Percentiles rank a stretch among this genome's conserved stretches.
These are phyloP conservation scores for Andrena dorsata DNA, from an alignment of 2,888 invertebrate species.

Conservation along the genomic window DNA sequence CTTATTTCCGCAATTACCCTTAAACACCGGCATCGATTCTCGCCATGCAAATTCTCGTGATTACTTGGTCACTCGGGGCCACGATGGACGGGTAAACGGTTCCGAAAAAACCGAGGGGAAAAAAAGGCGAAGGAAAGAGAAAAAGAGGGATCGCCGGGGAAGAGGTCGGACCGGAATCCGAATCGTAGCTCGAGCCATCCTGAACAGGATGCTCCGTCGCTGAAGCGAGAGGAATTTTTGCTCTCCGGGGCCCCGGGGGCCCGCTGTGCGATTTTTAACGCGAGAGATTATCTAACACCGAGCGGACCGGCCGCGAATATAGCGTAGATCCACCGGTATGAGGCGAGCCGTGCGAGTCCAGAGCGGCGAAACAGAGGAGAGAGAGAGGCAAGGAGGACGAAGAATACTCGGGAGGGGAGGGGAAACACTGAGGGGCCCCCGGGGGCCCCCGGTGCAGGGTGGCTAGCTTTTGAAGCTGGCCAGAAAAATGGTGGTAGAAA, in stretches of 20 bases:
- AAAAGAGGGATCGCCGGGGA: slow-evolving; percentile 1
- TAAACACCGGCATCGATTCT: slow-evolving; percentile 11
- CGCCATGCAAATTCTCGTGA: slow-evolving; percentile 11
- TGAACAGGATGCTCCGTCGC: slow-evolving; percentile 24
- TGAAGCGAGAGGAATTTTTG: slow-evolving; percentile 56
- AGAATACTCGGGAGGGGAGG: slow-evolving; percentile 44
- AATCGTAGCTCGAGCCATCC: slow-evolving; percentile 22
- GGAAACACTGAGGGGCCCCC: slow-evolving; percentile 50
- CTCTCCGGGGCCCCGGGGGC: slow-evolving; percentile 46
- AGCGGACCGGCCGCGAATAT: slow-evolving; percentile 56
- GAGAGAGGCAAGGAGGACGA: slow-evolving; percentile 46
- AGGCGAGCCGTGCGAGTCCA: slow-evolving; percentile 22
- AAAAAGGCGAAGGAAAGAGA: neutral
- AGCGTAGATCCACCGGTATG: slow-evolving; percentile 54
- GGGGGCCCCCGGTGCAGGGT: slow-evolving; percentile 59
- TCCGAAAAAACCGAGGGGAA: neutral
- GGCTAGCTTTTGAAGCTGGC: slow-evolving; percentile 69
- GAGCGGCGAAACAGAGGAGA: neutral
- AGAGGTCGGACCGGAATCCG: slow-evolving; percentile 29
- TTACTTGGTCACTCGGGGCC: slow-evolving; percentile 13
- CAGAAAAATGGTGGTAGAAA: slow-evolving; percentile 63
- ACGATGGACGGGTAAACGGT: neutral
- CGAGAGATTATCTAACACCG: slow-evolving; percentile 81
- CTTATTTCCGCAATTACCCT: slow-evolving; percentile 21
- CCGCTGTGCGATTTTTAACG: slow-evolving; percentile 75